A percentile compares a stretch with the other conserved stretches of the same genome.
Conservation (phyloP, 2,888 invertebrate species). For the Camponotus fellah region DNA sequence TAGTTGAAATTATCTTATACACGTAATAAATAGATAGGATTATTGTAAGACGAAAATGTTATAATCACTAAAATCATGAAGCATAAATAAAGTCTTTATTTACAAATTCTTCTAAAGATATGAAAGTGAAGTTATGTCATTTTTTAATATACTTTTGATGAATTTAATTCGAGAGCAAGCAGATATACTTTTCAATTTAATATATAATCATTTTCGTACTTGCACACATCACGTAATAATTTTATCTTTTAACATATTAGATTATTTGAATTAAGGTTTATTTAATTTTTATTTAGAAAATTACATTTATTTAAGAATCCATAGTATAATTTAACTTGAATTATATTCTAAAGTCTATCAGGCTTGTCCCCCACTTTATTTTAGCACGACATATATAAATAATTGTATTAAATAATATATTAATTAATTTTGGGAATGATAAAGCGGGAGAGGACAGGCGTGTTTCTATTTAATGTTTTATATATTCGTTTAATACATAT, state of each 20-base stretch:
- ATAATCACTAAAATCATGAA: conserved; percentile 67
- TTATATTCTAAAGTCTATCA: conserved; percentile 27
- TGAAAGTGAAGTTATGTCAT: conserved; percentile 57
- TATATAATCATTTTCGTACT: conserved; percentile 40
- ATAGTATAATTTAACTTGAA: conserved; percentile 30
- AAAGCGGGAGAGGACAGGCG: conserved; percentile 71
- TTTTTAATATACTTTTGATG: conserved; percentile 53
- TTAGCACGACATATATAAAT: conserved; percentile 23
- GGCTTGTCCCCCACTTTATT: conserved; percentile 40
- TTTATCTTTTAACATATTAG: conserved; percentile 22
- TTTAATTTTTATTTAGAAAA: conserved; percentile 28
- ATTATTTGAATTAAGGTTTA: conserved; percentile 8
- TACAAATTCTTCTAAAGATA: conserved; percentile 69
- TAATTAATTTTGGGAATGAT: conserved; percentile 54
- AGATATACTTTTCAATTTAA: conserved; percentile 20
- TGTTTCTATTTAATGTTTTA: conserved; percentile 65
- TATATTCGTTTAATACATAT: conserved; percentile 68
- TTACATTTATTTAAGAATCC: conserved; percentile 36
- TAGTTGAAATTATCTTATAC: conserved; percentile 71
- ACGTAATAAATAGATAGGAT: conserved; percentile 72
- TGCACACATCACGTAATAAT: conserved; percentile 38
- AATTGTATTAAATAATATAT: conserved; percentile 50
- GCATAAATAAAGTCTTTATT: conserved; percentile 76
- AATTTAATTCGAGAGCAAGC: conserved; percentile 50
- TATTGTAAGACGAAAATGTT: conserved; percentile 76